These are phyloP conservation scores for Dryomyza anilis DNA, from an alignment of 2,888 invertebrate genomes.

Conservation along the genomic window DNA sequence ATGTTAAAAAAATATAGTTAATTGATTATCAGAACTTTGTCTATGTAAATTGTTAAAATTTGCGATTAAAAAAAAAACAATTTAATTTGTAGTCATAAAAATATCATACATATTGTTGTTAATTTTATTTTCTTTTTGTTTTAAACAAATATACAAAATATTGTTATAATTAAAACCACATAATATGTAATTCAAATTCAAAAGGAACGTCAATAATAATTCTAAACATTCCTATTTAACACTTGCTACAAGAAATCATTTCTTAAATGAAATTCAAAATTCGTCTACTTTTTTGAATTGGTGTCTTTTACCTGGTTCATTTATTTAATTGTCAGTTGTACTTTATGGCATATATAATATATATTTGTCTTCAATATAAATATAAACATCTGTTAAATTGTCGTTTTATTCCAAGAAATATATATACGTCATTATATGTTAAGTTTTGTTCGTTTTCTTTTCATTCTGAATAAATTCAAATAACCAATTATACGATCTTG, in stretches of 20 bases:
- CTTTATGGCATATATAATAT: too few relatives aligned
- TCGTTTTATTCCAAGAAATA: too few relatives aligned
- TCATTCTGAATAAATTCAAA: too few relatives aligned
- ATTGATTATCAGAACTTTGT: background rate
- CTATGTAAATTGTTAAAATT: background rate
- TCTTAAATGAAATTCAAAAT: background rate
- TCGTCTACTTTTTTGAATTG: background rate
- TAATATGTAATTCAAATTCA: conserved; percentile 28
- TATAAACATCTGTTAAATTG: too few relatives aligned
- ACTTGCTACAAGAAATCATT: background rate
- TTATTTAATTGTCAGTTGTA: too few relatives aligned
- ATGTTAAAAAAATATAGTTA: background rate
- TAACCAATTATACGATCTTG: too few relatives aligned
- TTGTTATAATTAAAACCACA: background rate
- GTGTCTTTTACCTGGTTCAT: too few relatives aligned
- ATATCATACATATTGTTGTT: background rate
- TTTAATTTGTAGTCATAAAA: background rate
- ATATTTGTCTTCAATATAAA: too few relatives aligned
- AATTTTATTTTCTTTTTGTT: background rate
- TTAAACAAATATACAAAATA: background rate
- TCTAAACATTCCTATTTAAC: conserved; percentile 45
- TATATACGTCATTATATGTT: too few relatives aligned
- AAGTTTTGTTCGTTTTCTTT: too few relatives aligned
- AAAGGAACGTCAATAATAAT: conserved; percentile 41
- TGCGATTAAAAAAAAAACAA: background rate